These are phyloP conservation scores for Tichodroma muraria DNA, from an alignment of 2,113 vertebrate genomes.

Conservation along the genomic window DNA sequence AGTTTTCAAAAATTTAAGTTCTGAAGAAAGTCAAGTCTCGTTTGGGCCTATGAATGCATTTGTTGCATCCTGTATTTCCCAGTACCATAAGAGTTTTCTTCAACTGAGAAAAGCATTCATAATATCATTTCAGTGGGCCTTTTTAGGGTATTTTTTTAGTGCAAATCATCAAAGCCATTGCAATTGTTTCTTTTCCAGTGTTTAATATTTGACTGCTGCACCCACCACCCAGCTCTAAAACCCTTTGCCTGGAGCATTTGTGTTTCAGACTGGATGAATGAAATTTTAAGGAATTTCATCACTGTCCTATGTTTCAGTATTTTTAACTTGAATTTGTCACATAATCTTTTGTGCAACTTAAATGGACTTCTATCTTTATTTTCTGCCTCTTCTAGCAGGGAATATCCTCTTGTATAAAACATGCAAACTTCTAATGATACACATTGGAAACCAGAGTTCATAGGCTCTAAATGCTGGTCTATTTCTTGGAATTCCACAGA, in stretches of 20 bases:
- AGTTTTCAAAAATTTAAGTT: not conserved
- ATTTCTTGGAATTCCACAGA: not conserved
- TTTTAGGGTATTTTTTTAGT: not conserved
- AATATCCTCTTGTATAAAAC: not conserved
- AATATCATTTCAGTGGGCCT: not conserved
- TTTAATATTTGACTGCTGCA: not conserved
- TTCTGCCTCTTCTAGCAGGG: not conserved
- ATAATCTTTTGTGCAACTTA: not conserved
- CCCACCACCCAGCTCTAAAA: not conserved
- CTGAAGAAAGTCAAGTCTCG: not conserved
- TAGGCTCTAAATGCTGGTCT: not conserved
- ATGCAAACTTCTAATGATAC: not conserved
- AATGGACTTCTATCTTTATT: not conserved
- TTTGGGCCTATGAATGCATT: not conserved
- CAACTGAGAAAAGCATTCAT: not conserved
- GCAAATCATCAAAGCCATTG: not conserved
- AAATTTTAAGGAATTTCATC: not conserved
- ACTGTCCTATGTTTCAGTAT: not conserved
- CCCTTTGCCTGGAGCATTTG: not conserved
- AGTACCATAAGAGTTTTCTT: not conserved
- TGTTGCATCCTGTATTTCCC: not conserved
- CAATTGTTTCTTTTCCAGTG: not conserved
- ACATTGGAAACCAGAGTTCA: not conserved
- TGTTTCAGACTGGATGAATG: not conserved
- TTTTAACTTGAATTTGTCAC: not conserved